Percentiles rank a stretch among this genome's conserved stretches.
These are phyloP conservation scores for Oreortyx pictus DNA, from an alignment of 2,797 vertebrate genomes.

Conservation along the genomic window DNA sequence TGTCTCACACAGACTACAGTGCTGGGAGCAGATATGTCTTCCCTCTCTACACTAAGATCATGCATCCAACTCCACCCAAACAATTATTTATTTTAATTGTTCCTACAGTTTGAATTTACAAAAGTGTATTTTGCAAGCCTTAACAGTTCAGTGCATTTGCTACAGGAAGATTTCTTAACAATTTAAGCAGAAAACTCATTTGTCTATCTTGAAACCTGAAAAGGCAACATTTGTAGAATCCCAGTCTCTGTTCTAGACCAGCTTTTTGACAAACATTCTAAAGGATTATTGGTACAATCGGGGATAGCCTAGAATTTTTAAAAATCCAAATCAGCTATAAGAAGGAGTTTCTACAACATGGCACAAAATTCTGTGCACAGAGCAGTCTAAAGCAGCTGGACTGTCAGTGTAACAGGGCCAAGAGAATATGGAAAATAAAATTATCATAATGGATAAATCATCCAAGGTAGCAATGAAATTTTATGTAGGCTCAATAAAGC, in stretches of 20 bases:
- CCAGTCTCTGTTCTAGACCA: neutral
- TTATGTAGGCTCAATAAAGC: neutral
- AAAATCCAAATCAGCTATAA: neutral
- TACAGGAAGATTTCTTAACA: neutral
- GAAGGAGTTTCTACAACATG: neutral
- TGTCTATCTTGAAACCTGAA: neutral
- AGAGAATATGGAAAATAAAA: neutral
- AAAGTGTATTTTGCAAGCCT: neutral
- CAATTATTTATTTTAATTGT: neutral
- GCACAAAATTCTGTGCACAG: neutral
- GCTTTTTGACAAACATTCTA: neutral
- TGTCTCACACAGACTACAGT: neutral
- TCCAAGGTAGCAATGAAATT: neutral
- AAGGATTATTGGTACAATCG: neutral
- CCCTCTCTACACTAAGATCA: neutral
- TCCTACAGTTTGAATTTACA: rapidly evolving
- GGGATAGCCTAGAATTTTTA: neutral
- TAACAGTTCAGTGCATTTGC: neutral
- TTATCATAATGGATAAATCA: neutral
- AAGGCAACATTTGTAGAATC: neutral
- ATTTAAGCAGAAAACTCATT: neutral
- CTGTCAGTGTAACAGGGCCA: neutral
- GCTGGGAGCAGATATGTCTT: neutral
- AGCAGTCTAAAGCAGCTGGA: neutral
- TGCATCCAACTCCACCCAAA: neutral